These are phyloP conservation scores for Oxycera nigricornis DNA, from an alignment of 2,888 invertebrate genomes.

Conservation along the genomic window DNA sequence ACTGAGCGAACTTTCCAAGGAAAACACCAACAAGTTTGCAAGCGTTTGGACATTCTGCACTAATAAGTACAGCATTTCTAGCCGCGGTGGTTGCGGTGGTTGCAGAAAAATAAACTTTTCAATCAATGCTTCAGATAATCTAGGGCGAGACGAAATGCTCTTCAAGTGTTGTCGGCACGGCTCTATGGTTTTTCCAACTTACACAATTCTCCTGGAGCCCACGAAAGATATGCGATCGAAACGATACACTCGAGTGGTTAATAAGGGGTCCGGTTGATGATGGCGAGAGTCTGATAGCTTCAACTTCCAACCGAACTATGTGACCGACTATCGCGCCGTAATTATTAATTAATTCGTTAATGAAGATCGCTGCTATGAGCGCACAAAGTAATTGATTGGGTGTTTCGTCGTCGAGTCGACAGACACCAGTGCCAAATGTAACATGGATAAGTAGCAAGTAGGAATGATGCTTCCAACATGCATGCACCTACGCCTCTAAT, in stretches of 20 bases:
- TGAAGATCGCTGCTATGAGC: neutral
- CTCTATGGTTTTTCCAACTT: neutral
- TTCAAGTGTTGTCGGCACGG: neutral
- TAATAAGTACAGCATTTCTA: constrained; percentile 10
- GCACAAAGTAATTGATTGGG: neutral
- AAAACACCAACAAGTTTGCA: neutral
- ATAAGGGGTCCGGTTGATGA: neutral
- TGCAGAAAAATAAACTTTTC: neutral
- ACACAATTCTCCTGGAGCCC: neutral
- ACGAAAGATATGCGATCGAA: neutral
- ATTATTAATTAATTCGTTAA: constrained; percentile 8
- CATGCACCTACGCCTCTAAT: constrained; percentile 32
- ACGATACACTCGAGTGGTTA: constrained; percentile 16
- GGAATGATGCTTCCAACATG: neutral
- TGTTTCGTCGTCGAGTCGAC: neutral
- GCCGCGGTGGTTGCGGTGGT: neutral
- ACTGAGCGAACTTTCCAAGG: constrained; percentile 2
- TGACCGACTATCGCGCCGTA: neutral
- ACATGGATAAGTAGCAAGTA: too few relatives aligned
- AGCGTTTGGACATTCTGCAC: constrained; percentile 25
- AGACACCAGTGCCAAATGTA: too few relatives aligned
- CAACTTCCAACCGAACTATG: neutral
- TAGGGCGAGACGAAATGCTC: neutral
- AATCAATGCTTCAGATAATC: constrained; percentile 15
- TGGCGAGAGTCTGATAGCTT: neutral